Evolutionary conservation across 2,113 vertebrate genomes (phyloP), one percentile per base, ranked within the genome.

Genomic region (Pampusana beccarii): DNA sequence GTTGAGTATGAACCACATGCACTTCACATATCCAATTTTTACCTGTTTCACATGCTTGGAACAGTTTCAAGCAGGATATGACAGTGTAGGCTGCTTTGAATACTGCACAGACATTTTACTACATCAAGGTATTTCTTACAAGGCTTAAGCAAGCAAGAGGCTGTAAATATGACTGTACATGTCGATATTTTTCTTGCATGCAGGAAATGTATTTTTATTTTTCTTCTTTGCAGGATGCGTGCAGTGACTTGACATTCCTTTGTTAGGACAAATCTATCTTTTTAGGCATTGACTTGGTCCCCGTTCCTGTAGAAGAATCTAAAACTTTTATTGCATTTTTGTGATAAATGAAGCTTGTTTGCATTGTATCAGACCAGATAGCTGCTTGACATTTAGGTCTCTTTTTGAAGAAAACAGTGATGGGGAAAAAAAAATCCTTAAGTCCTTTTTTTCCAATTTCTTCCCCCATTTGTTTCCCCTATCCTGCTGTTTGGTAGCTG

Each of bases 401-500:
- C 25, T 34, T 89, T 93, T 86, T 81, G 56, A 95, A 95, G 54
- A 56, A 90, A 95, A 93, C 5, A 66, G 56, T 7, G 29, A 33
- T 2, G 28, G 29, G 10, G 44, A 2, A 12, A 12, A 48, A 80
- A 64, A 70, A 72, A 51, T 48, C 38, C 67, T 85, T 91, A 58
- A 24, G 67, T 79, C 94, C 23, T 42, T 56, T 78, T 46, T 67
- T 42, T 36, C 13, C 82, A 80, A 87, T 92, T 93, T 93, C 56
- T 92, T 14, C 28, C 44, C 51, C 36, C 56, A 74, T 97, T 98
- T 96, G 44, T 96, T 97, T 95, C 80, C 74, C 93, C 91, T 88
- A 34, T 89, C 64, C 79, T 95, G 60, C 83, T 97, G 80, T 36
- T 96, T 96, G 66, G 40, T 91, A 92, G 86, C 86, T 95, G 91